These are phyloP conservation scores for Atethmia centrago DNA, from an alignment of 2,888 invertebrate species.

Conservation along the genomic window DNA sequence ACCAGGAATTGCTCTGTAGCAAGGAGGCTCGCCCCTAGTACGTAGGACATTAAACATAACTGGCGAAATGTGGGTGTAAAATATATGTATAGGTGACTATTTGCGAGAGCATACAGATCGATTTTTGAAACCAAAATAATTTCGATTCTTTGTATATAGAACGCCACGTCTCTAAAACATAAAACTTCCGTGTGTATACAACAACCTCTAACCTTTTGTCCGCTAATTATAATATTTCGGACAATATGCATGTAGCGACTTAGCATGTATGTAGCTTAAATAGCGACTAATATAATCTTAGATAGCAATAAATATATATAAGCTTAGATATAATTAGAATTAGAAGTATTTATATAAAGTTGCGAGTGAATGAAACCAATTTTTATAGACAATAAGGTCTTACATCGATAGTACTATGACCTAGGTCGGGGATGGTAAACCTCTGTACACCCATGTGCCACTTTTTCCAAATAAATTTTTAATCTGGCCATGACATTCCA, in stretches of 20 bases:
- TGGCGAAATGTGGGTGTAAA: too few relatives aligned
- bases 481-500: too few relatives aligned
- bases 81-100: too few relatives aligned
- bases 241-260: conserved; percentile 57
- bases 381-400: conserved; percentile 10
- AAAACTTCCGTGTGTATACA: conserved; percentile 61
- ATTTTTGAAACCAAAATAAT: too few relatives aligned
- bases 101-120: too few relatives aligned
- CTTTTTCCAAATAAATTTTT: too few relatives aligned
- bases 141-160: too few relatives aligned
- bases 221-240: conserved; percentile 61
- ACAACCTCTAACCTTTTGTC: conserved; percentile 87
- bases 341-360: not conserved
- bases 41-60: too few relatives aligned
- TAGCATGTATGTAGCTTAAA: conserved; percentile 56
- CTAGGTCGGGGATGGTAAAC: too few relatives aligned
- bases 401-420: not conserved
- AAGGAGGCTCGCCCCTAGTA: too few relatives aligned
- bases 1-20: too few relatives aligned
- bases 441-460: too few relatives aligned
- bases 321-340: conserved; percentile 36
- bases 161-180: conserved; percentile 25
- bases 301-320: conserved; percentile 46
- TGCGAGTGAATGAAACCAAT: conserved; percentile 18
- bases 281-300: conserved; percentile 40